Evolutionary conservation across 2,797 vertebrate species (phyloP).

Genomic region (Tragelaphus eurycerus): DNA sequence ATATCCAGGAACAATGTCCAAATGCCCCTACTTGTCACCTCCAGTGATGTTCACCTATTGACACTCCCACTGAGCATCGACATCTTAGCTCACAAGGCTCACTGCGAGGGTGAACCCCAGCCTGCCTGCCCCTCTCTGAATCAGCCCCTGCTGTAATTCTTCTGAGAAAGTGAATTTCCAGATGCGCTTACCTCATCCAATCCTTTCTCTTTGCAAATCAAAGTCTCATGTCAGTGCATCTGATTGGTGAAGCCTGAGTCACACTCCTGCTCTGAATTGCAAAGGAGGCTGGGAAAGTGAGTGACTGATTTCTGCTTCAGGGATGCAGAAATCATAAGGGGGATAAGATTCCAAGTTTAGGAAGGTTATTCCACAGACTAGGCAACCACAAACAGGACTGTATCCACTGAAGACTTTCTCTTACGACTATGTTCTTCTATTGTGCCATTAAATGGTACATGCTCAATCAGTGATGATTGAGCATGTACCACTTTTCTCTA

Average conservation of each 20-base stretch:
- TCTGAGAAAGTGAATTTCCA: rapidly evolving
- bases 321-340: neutral
- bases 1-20: neutral
- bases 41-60: rapidly evolving
- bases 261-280: too few species aligned
- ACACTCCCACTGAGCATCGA: rapidly evolving
- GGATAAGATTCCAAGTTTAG: neutral
- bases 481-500: too few species aligned
- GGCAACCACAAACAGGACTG: too few species aligned
- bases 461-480: neutral
- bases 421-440: rapidly evolving
- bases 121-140: neutral
- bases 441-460: rapidly evolving
- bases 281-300: neutral
- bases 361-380: neutral
- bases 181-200: rapidly evolving
- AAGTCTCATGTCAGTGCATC: neutral
- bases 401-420: rapidly evolving
- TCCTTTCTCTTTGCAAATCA: neutral
- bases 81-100: neutral
- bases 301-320: neutral
- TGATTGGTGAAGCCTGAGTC: neutral
- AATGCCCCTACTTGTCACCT: neutral
- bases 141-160: neutral
- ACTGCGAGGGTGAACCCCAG: rapidly evolving